Conservation (phyloP, 2,113 vertebrate genomes). For the Malaclemys terrapin region DNA sequence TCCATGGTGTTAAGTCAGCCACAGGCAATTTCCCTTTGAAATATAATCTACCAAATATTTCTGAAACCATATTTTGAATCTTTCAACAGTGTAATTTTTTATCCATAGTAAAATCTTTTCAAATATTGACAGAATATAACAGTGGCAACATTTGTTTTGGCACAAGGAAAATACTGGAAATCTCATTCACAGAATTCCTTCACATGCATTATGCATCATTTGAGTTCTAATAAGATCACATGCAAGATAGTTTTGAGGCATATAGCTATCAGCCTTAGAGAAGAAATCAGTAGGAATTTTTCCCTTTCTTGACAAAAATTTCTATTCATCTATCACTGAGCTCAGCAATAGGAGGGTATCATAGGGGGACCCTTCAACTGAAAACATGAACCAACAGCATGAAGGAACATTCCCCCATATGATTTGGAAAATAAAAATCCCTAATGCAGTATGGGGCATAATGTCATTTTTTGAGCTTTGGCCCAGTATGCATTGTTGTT, state of each 20-base stretch:
- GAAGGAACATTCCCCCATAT: neutral
- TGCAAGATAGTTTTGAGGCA: neutral
- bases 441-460: neutral
- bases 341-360: neutral
- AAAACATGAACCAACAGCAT: neutral
- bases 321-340: neutral
- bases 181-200: neutral
- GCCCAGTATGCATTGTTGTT: neutral
- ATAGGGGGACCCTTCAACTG: neutral
- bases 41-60: neutral
- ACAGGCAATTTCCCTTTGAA: neutral
- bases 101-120: neutral
- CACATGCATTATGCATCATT: neutral
- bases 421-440: neutral
- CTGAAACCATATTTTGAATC: neutral
- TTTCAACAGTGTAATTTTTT: neutral
- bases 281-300: neutral
- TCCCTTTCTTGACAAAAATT: neutral
- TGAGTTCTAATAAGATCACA: neutral
- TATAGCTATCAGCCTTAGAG: neutral
- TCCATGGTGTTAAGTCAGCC: neutral
- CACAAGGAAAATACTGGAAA: neutral
- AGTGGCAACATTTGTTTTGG: neutral
- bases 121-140: neutral
- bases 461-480: neutral